Evolutionary conservation across 2,113 vertebrate species (phyloP), one percentile per base, ranked within the genome.

Genomic region (Bos indicus): DNA sequence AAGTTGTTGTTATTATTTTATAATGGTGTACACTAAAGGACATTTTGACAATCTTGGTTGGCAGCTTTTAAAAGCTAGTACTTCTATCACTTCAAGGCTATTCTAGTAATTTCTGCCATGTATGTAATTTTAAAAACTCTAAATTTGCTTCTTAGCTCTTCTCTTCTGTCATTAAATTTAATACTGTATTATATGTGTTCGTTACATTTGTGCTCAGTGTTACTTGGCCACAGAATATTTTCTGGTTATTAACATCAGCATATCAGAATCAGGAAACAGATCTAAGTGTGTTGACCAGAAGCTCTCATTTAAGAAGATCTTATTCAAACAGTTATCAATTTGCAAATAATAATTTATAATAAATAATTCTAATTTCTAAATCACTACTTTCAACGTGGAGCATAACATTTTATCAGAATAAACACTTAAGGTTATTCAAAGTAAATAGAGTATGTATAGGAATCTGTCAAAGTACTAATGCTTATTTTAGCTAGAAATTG

Each of bases 221-320:
- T 84, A 94, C 57, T 25, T 94, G 92, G 2, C 60, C 57, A 90
- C 90, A 52, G 92, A 93, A 67, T 89, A 92, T 74, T 94, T 92
- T 92, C n/a, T 97, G n/a, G 40, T 46, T 93, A 86, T 96, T 95
- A 90, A 3, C 40, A 60, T 46, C 5, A 96, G 6, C 59, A 71
- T 43, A 62, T 96, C 33, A 60, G 54, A 67, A 94, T 81, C 11
- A 87, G 60, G 43, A 88, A 91, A 23, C 89, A 91, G 21, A 93
- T 88, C 57, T 48, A 46, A 56, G 6, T 93, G 4, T 96, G 16
- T 97, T 94, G 90, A 33, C 13, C 43, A 48, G 64, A 92, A 96
- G 59, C 6, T 71, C 13, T 95, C 43, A 59, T 88, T 88, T 88
- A 48, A 59, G 30, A 40, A 78, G 74, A 62, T 51, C 26, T 43